Percentiles rank a stretch among this genome's conserved stretches.
These are phyloP conservation scores for Enteromius viviparus DNA, from an alignment of 2,797 vertebrate species.

Conservation along the genomic window DNA sequence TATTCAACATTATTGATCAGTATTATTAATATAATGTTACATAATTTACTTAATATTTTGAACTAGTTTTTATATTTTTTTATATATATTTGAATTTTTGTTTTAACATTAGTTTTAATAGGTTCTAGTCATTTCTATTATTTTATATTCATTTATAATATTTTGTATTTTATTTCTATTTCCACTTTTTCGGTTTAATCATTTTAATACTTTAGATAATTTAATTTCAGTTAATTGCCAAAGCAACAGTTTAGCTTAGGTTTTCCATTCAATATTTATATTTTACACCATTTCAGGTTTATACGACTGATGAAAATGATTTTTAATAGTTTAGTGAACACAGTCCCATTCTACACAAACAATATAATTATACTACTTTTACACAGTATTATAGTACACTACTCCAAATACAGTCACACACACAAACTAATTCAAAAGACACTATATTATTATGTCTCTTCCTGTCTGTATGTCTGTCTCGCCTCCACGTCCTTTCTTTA, in stretches of 20 bases:
- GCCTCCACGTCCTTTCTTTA: neutral
- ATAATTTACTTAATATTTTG: neutral
- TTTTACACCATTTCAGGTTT: neutral
- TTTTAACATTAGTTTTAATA: neutral
- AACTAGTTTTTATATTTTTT: neutral
- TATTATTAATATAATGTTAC: neutral
- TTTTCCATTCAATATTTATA: neutral
- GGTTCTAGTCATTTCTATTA: neutral
- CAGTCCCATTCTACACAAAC: neutral
- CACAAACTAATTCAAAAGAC: conserved; percentile 23
- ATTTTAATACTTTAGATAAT: neutral
- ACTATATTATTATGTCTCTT: neutral
- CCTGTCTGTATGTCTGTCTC: neutral
- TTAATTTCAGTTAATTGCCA: neutral
- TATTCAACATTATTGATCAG: neutral
- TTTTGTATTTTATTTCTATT: neutral
- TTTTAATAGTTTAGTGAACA: neutral
- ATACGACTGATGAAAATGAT: neutral
- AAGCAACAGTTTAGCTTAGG: neutral
- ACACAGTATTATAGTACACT: neutral
- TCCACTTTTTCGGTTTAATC: neutral
- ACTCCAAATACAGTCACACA: conserved; percentile 20
- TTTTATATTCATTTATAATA: neutral
- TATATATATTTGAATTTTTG: neutral
- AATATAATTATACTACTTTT: neutral